phyloP scores from a whole-genome alignment of 23 tunicate genomes.

The Aplidium turbinatum region DNA sequence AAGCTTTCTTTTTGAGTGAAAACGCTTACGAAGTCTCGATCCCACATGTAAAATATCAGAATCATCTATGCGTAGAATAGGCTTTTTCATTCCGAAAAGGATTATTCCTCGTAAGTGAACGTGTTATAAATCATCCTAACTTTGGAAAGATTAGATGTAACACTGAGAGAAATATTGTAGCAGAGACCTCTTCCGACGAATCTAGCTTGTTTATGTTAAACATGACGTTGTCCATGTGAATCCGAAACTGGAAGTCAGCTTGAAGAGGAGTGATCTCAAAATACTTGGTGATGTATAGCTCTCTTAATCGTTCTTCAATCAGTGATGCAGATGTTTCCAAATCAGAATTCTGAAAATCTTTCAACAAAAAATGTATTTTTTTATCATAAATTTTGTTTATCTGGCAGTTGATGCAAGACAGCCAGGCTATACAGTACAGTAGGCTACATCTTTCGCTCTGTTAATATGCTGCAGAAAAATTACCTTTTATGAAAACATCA shows the following conservation, averaged over 20 bases:
- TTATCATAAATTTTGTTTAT: too few relatives aligned
- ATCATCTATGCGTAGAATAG: too few relatives aligned
- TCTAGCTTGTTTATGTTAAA: conserved; percentile 6
- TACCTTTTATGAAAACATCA: conserved; percentile 26
- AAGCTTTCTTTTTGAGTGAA: background rate
- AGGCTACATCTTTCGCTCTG: too few relatives aligned
- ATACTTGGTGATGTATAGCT: conserved; percentile 12
- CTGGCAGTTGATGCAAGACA: too few relatives aligned
- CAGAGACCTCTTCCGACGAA: background rate
- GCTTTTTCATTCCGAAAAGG: too few relatives aligned
- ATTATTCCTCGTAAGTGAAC: too few relatives aligned
- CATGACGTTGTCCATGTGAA: conserved; percentile 42
- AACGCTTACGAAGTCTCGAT: background rate
- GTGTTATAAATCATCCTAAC: too few relatives aligned
- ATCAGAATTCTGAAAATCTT: too few relatives aligned
- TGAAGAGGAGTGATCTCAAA: conserved; percentile 23
- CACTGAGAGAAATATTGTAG: background rate
- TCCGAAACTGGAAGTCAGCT: background rate
- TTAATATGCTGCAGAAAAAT: background rate
- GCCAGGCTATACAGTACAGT: too few relatives aligned
- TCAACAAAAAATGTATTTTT: too few relatives aligned
- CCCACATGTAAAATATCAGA: too few relatives aligned
- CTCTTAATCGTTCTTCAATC: conserved; percentile 12
- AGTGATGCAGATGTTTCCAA: too few relatives aligned
- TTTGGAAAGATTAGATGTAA: background rate